These are phyloP conservation scores for Hippopotamus amphibius DNA, from an alignment of 2,113 vertebrate species.

Conservation along the genomic window DNA sequence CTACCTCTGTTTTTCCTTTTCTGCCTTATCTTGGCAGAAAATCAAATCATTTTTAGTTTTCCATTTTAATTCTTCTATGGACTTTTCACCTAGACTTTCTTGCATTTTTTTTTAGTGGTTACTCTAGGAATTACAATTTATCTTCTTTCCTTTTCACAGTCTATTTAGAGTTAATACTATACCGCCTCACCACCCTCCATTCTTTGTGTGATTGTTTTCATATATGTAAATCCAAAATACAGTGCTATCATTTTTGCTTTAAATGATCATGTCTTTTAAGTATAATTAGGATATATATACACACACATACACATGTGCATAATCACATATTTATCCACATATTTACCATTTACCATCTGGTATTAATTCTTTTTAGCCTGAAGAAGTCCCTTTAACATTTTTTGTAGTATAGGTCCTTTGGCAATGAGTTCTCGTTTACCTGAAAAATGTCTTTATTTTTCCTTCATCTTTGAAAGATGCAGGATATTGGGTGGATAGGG, in stretches of 20 bases:
- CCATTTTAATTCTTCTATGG: neutral
- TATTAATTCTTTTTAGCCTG: conserved; percentile 50
- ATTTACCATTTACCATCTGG: neutral
- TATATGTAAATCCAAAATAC: neutral
- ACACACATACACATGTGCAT: neutral
- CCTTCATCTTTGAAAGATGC: conserved; percentile 38
- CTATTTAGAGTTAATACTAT: neutral
- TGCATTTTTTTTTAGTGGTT: neutral
- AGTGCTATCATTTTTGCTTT: conserved; percentile 40
- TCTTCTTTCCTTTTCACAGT: neutral
- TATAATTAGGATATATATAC: neutral
- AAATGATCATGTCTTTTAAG: conserved; percentile 40
- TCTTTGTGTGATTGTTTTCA: neutral
- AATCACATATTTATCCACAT: neutral
- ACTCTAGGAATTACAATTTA: neutral
- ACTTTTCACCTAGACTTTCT: neutral
- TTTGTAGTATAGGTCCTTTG: neutral
- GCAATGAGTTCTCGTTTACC: neutral
- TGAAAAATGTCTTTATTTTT: conserved; percentile 26
- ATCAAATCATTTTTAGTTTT: conserved; percentile 49
- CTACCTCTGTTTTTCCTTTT: neutral
- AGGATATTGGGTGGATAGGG: neutral
- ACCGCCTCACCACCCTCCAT: neutral
- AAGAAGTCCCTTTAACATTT: conserved; percentile 24
- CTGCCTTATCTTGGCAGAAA: conserved; percentile 37